Base-by-base conservation (phyloP, 2,888 invertebrate genomes). In the Leucoptera coffeella region DNA sequence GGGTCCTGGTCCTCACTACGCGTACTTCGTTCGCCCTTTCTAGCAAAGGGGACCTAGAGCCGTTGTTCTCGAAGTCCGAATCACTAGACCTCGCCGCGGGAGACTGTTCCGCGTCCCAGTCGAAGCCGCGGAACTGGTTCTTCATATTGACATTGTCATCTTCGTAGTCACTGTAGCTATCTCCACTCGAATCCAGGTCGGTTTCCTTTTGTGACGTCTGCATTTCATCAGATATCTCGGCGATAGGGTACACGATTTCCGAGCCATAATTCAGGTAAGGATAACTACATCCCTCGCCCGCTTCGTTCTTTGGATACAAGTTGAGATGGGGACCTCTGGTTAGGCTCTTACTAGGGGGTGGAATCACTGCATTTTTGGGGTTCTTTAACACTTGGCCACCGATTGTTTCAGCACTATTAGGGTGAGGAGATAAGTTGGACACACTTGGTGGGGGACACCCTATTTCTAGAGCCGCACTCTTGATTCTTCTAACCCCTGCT, bases 221-320 rank as follows among this genome's bases (percentile, higher is more conserved):
- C 62, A 79, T 82, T 51, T 88, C 87, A 42, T 86, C 88, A 1
- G 83, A 81, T 47, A 86, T 86, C 57, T 89, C 89, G 1, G 85
- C 87, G 38, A 89, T 88, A 3, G 89, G 87, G 51, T 88, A 87
- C 2, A 85, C 78, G 30, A 84, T 83, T 52, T 85, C 85, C 2
- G 84, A 83, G 9, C 82, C 82, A 38, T 80, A 81, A 19, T 75
- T 76, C 31, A 76, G 38, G 34, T 65, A 72, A 2, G 88, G 87
- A 50, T 87, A 85, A 26, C 85, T 77, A 27, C 83, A 82, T 32
- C 84, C 85, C 34, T 83, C 82, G 5, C 80, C 80, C 17, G 77
- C 75, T 45, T 74, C 75, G 32, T 69, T 71, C 37, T 76, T 77
- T 1, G 80, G 79, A 40, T 80, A 82, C 10, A 83, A 52, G 46